A percentile compares a stretch with the other conserved stretches of the same genome.
Conservation (phyloP, 2,888 invertebrate genomes). For the Pheosia tremula region DNA sequence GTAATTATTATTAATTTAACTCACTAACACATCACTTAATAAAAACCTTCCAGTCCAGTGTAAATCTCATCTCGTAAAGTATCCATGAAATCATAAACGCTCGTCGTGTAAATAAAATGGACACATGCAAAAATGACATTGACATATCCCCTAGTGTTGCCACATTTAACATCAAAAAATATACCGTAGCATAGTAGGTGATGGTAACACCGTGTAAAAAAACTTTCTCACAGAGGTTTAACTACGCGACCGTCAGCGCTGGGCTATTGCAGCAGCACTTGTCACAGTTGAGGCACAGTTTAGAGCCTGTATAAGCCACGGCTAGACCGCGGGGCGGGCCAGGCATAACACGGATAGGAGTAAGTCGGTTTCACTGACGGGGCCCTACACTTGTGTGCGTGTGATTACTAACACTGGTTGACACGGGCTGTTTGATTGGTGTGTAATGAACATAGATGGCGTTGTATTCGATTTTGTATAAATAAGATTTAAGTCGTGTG, state of each 20-base stretch:
- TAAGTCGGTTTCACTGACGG: constrained; percentile 70
- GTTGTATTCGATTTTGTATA: constrained; percentile 4
- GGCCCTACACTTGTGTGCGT: constrained; percentile 63
- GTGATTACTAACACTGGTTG: constrained; percentile 64
- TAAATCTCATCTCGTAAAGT: not conserved
- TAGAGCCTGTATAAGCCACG: constrained; percentile 63
- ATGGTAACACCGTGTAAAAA: constrained; percentile 69
- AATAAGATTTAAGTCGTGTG: too few species aligned
- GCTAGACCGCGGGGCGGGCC: constrained; percentile 32
- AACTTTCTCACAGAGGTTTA: constrained; percentile 82
- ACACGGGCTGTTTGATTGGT: constrained; percentile 26
- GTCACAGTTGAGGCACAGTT: constrained; percentile 75
- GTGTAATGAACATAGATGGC: constrained; percentile 39
- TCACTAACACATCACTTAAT: not conserved
- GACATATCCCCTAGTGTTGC: constrained; percentile 49
- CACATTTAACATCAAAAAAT: constrained; percentile 45
- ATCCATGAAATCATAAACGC: not conserved
- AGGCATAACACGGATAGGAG: constrained; percentile 61
- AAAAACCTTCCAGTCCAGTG: not conserved
- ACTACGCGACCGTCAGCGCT: constrained; percentile 82
- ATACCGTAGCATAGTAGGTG: constrained; percentile 65
- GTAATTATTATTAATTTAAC: constrained; percentile 9
- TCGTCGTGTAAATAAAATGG: not conserved
- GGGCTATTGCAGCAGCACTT: constrained; percentile 82
- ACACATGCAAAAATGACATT: constrained; percentile 1